Base-by-base conservation (phyloP, 92 coral and sea anemone genomes). In the Umimayanthus kanabou region DNA sequence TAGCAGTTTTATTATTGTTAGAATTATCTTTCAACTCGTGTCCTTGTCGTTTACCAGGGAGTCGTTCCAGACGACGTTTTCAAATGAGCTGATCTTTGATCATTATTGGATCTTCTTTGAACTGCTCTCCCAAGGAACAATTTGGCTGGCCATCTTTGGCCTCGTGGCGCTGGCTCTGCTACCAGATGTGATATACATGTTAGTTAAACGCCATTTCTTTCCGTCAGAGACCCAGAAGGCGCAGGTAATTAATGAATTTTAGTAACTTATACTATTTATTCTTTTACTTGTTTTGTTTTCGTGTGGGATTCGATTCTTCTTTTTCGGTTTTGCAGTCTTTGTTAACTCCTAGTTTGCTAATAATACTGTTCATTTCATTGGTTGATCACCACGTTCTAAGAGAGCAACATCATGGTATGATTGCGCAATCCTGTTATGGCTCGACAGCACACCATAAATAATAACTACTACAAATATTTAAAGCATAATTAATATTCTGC, bases 161-260 rank as follows among this genome's bases (percentile, higher is more conserved):
- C 93, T 96, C 6, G 80, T 89, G 10, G 80, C 81, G 23, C 57
- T 93, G 55, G 87, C 95, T 1, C 86, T 96, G 18, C 83, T 95
- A 49, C 99, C 99, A 20, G 99, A 96, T 64, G 88, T 96, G 65
- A 45, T 94, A 9, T 91, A 90, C 73, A 96, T 95, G 99, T 80
- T 95, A 37, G 85, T 95, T 29, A 92, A 90, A 45, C 94, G 99
- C 45, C 98, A 93, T 86, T 89, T 93, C 61, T 89, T 77, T 75
- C 93, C 98, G 16, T 85, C 96, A 6, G 98, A 96, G 87, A 96
- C 99, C 0, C 99, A 96, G 79, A 89, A 91, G 81, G 94, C 94
- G 58, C 99, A 96, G 98, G 99, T 96, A 91, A 85, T 26, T 47
- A 9, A 28, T 39, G 9, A 82, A 2, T 25, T n/a, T 23, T 77